Evolutionary conservation across 2,797 vertebrate species (phyloP).

Genomic region (Acrocephalus scirpaceus): DNA sequence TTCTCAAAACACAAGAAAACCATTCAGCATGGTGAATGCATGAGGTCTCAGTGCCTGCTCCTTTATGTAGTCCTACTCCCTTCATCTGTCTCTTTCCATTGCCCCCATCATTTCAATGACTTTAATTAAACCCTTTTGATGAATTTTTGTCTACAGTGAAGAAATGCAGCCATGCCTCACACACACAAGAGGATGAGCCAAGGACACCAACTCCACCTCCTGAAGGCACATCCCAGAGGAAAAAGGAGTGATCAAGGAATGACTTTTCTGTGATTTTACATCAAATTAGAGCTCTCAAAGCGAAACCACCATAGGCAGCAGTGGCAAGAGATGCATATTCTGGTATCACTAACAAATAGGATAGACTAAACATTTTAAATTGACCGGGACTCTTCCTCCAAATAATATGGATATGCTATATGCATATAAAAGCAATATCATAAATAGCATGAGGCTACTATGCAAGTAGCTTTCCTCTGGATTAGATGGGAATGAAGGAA

Average conservation of each 20-base stretch:
- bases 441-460: not conserved
- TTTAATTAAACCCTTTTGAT: constrained; percentile 7
- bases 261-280: not conserved
- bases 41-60: not conserved
- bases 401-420: not conserved
- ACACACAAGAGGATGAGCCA: not conserved
- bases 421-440: not conserved
- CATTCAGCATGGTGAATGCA: not conserved
- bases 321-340: not conserved
- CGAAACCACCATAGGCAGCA: not conserved
- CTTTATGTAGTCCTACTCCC: not conserved
- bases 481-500: not conserved
- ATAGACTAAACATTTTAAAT: not conserved
- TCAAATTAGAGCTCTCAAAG: not conserved
- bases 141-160: not conserved
- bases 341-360: not conserved
- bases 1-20: constrained; percentile 20
- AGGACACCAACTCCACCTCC: not conserved
- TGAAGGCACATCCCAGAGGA: not conserved
- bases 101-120: not conserved
- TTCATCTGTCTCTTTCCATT: not conserved
- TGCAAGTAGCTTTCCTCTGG: not conserved
- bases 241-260: not conserved
- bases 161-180: not conserved
- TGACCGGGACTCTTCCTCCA: not conserved